Percentiles rank a stretch among this genome's conserved stretches.
Conservation (phyloP, 2,797 vertebrate genomes). For the Sebastiscus tertius region DNA sequence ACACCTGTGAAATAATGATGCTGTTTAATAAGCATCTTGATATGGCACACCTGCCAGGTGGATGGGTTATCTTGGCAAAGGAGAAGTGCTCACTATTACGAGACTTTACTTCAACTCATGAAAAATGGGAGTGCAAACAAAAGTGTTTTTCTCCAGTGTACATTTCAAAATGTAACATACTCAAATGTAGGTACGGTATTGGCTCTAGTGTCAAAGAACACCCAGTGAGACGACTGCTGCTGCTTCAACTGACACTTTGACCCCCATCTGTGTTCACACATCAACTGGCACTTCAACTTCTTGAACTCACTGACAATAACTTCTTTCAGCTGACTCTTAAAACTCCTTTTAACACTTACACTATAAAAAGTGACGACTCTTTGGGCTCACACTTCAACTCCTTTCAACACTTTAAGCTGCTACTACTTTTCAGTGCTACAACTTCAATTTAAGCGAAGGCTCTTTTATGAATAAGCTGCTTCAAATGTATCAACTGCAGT, state of each 20-base stretch:
- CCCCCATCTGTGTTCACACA: background rate
- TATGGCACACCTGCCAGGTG: too few relatives aligned
- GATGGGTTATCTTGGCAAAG: too few relatives aligned
- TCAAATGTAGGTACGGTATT: fast-evolving
- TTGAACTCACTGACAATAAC: background rate
- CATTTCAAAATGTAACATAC: too few relatives aligned
- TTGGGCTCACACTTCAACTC: background rate
- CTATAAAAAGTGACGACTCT: background rate
- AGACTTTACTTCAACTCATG: too few relatives aligned
- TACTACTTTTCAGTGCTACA: background rate
- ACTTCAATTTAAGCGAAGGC: background rate
- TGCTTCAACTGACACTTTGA: background rate
- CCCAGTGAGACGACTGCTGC: background rate
- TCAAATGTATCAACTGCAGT: background rate
- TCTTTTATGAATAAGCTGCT: background rate
- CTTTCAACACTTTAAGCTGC: background rate
- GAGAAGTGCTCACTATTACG: too few relatives aligned
- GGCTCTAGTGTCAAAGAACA: background rate
- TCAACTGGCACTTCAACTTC: background rate
- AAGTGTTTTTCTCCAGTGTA: too few relatives aligned
- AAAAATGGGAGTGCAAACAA: too few relatives aligned
- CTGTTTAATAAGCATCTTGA: too few relatives aligned
- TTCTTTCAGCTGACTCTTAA: background rate
- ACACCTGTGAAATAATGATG: fast-evolving
- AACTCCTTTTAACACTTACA: background rate